These are phyloP conservation scores for Scaptodrosophila lebanonensis DNA, from an alignment of 1,140 invertebrate species.

Conservation along the genomic window DNA sequence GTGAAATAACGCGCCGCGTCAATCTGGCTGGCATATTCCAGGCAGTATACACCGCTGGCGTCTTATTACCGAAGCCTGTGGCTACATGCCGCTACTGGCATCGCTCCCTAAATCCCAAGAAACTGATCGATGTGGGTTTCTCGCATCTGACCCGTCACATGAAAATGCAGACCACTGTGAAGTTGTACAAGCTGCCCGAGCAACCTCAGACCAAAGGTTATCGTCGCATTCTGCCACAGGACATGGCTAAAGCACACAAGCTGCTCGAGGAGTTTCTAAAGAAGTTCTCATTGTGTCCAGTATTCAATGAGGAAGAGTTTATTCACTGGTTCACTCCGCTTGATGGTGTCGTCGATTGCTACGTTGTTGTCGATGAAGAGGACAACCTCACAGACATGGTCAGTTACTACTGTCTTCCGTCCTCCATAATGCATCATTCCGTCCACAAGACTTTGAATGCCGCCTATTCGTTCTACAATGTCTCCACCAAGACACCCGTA, in stretches of 20 bases:
- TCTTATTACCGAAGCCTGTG: conserved; percentile 98
- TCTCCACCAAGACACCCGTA: conserved; percentile 92
- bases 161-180: conserved; percentile 98
- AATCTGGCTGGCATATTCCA: conserved; percentile 97
- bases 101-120: conserved; percentile 98
- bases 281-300: conserved; percentile 94
- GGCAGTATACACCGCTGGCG: conserved; percentile 99
- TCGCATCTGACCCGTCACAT: conserved; percentile 97
- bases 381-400: conserved; percentile 94
- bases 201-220: conserved; percentile 89
- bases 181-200: conserved; percentile 96
- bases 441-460: conserved; percentile 96
- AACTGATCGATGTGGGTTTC: conserved; percentile 97
- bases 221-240: conserved; percentile 85
- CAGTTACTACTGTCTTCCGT: conserved; percentile 98
- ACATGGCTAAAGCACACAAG: conserved; percentile 88
- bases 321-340: conserved; percentile 97
- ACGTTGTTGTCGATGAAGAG: conserved; percentile 90
- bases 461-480: conserved; percentile 99
- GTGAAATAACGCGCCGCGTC: conserved; percentile 98
- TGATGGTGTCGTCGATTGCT: conserved; percentile 94
- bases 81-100: conserved; percentile 99
- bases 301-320: conserved; percentile 95
- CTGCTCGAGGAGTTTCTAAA: conserved; percentile 90
- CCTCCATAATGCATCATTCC: conserved; percentile 99